Evolutionary conservation across 2,888 invertebrate genomes (phyloP), one percentile per base, ranked within the genome.

Genomic region (Prosapia bicincta): DNA sequence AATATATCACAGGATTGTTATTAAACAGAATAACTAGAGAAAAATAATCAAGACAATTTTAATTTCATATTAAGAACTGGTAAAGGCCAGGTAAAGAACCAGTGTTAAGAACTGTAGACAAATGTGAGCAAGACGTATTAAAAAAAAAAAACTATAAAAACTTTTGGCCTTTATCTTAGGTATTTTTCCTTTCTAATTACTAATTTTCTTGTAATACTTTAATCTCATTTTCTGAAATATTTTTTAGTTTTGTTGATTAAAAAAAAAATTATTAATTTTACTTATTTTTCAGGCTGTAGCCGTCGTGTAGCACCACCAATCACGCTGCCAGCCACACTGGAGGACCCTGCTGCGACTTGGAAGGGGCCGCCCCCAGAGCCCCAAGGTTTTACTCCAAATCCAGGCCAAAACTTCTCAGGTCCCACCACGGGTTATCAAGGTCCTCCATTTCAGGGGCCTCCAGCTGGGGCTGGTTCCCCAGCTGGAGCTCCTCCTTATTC

Each of bases 391-490:
- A 90, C 90, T 79, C 86, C 87, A 79, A 87, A 87, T 83, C 86
- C 87, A 79, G 89, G 89, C 89, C 85, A 81, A 76, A 81, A 89
- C 86, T 85, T 89, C 86, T 86, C 90, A 87, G 84, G 86, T 82
- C 90, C 91, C 83, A 87, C 87, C 83, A 87, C 87, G 83, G 85
- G 85, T 83, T 86, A 85, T 85, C 87, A 77, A 86, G 87, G 81
- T 83, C 86, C 85, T 78, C 89, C 89, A 71, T 91, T 90, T 81
- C 88, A 88, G 82, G 88, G 89, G 72, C 92, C 91, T 81, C 92
- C 92, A 80, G 90, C 90, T 79, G 90, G 90, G 69, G 91, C 91
- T 79, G 92, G 93, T 80, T 93, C 93, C 81, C 93, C 93, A 77
- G 89, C 93, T 83, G 88, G 93, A 85, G 87, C 92, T 84, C 85